Evolutionary conservation across 2,113 vertebrate genomes (phyloP).

Genomic region (Coreoperca whiteheadi): DNA sequence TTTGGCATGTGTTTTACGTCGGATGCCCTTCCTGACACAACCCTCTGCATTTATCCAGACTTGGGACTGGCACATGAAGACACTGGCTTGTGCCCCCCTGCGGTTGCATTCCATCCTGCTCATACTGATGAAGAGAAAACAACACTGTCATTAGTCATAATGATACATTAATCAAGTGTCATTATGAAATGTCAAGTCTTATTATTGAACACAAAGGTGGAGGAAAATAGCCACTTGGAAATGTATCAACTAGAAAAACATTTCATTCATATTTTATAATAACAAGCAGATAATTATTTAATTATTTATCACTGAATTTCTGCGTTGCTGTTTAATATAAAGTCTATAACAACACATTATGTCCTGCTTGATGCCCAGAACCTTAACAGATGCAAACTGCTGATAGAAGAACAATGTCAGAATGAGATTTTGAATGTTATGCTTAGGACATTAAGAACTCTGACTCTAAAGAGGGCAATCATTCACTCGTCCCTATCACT

Average conservation of each 20-base stretch:
- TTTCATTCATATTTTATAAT: not conserved
- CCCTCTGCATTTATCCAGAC: no score
- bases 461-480: not conserved
- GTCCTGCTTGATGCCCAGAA: not conserved
- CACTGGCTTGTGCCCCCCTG: no score
- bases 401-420: not conserved
- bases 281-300: not conserved
- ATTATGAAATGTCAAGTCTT: constrained; percentile 34
- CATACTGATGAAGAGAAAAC: constrained; percentile 1
- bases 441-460: not conserved
- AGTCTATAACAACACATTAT: not conserved
- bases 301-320: not conserved
- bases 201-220: not conserved
- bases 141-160: not conserved
- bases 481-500: not conserved
- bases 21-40: no score
- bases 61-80: no score
- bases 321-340: not conserved
- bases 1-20: no score
- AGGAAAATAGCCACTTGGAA: not conserved
- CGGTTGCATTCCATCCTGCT: not conserved
- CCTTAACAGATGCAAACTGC: not conserved
- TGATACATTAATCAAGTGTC: no score
- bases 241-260: not conserved
- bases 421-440: not conserved